Conservation (phyloP, 2,888 invertebrate species). For the Malthinus flaveolus region DNA sequence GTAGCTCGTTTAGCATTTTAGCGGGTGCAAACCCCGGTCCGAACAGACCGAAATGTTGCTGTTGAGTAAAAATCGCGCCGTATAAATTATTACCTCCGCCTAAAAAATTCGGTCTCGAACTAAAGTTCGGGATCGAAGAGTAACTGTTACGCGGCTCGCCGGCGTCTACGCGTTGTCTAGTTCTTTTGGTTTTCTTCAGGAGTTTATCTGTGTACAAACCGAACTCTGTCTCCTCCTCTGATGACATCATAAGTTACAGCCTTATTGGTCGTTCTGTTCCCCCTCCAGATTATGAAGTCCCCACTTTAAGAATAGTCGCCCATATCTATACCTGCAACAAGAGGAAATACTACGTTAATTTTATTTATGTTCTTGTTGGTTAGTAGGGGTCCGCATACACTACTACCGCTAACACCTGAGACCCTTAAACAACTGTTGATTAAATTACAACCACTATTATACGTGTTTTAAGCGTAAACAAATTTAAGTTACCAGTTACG, state of each 20-base stretch:
- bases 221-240: conserved; percentile 94
- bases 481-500: too few relatives aligned
- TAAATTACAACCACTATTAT: background rate
- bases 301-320: conserved; percentile 60
- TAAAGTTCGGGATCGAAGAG: conserved; percentile 77
- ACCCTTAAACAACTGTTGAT: conserved; percentile 9
- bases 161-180: conserved; percentile 95
- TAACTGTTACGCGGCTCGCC: conserved; percentile 94
- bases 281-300: conserved; percentile 60
- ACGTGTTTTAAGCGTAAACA: background rate
- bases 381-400: conserved; percentile 10
- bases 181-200: conserved; percentile 91
- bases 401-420: conserved; percentile 17
- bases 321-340: conserved; percentile 55
- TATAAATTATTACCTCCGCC: conserved; percentile 76
- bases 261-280: conserved; percentile 78
- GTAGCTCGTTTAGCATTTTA: conserved; percentile 89
- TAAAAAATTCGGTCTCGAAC: conserved; percentile 68
- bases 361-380: conserved; percentile 1
- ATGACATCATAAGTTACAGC: conserved; percentile 92
- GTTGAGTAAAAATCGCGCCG: conserved; percentile 82
- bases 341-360: conserved; percentile 27
- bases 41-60: conserved; percentile 81
- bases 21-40: conserved; percentile 84
- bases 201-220: conserved; percentile 92